These are phyloP conservation scores for Cryptoblepharus egeriae DNA, from an alignment of 2,797 vertebrate species.

Conservation along the genomic window DNA sequence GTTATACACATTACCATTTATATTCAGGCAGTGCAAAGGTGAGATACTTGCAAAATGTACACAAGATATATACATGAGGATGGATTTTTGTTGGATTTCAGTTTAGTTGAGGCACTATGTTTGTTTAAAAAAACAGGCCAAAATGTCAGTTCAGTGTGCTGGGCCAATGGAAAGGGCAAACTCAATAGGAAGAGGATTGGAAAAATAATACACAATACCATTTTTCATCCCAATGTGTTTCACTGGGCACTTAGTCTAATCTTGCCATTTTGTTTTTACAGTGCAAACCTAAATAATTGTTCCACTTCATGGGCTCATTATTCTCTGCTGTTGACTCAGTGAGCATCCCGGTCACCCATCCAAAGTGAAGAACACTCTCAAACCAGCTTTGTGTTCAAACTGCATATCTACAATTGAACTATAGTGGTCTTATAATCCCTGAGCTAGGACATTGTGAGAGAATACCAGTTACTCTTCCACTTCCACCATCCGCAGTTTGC, in stretches of 20 bases:
- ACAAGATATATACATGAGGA: neutral
- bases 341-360: neutral
- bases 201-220: neutral
- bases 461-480: too few relatives aligned
- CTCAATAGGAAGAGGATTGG: neutral
- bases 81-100: constrained; percentile 19
- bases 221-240: neutral
- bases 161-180: neutral
- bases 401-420: neutral
- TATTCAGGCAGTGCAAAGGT: constrained; percentile 13
- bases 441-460: too few relatives aligned
- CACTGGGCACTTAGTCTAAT: neutral
- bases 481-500: too few relatives aligned
- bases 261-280: neutral
- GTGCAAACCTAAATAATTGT: neutral
- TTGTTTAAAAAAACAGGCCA: constrained; percentile 11
- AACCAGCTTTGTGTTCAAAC: neutral
- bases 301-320: neutral
- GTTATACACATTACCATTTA: neutral
- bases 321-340: neutral
- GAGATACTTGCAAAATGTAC: neutral
- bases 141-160: neutral
- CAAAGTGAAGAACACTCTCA: too few relatives aligned
- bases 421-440: too few relatives aligned
- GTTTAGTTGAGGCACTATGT: neutral